Evolutionary conservation across 2,797 vertebrate species (phyloP).

Genomic region (Myotis myotis): DNA sequence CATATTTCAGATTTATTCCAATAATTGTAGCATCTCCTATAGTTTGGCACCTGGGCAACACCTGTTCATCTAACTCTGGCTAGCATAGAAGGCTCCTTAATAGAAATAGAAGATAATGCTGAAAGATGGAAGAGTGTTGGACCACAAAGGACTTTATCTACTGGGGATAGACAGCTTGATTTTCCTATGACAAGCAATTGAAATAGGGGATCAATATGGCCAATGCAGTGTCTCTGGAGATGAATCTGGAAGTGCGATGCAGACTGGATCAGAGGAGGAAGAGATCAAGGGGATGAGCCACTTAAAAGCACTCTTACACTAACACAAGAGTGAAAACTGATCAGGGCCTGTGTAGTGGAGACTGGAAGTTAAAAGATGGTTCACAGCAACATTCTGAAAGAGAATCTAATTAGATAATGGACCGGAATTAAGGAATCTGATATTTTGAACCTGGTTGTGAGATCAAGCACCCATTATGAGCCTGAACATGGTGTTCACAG

Average conservation of each 20-base stretch:
- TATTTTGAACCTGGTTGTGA: background rate
- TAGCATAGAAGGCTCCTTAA: background rate
- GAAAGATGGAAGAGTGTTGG: background rate
- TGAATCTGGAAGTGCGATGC: background rate
- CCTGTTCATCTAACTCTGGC: background rate
- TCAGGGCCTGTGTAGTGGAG: background rate
- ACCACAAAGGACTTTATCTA: background rate
- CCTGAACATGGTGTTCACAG: background rate
- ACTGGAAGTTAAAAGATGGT: background rate
- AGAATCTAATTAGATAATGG: slow-evolving; percentile 12
- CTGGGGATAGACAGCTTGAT: background rate
- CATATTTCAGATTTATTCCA: background rate
- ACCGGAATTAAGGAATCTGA: background rate
- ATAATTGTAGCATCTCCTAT: background rate
- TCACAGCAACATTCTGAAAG: slow-evolving; percentile 1
- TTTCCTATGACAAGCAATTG: background rate
- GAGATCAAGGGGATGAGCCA: background rate
- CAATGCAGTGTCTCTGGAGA: background rate
- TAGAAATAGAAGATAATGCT: background rate
- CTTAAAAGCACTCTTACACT: background rate
- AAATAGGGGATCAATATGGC: background rate
- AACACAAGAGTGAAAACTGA: background rate
- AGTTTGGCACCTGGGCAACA: background rate
- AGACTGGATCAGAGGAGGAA: background rate
- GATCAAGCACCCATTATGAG: background rate